Evolutionary conservation across 1,140 invertebrate species (phyloP).

Genomic region (Dinothrombium tinctorium): DNA sequence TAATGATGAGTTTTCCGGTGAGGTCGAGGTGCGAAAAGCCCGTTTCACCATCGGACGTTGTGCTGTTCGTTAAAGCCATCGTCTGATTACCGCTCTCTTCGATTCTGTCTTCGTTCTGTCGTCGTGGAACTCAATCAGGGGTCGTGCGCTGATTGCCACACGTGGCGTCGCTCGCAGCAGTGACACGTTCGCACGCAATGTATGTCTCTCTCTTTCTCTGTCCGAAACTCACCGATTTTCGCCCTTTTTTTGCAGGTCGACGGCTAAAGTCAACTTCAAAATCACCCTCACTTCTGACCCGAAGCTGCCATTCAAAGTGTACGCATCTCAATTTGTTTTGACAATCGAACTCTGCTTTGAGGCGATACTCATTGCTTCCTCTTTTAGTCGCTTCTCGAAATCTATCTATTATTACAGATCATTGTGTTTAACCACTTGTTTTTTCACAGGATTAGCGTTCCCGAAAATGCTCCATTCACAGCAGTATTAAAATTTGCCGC

Average conservation of each 20-base stretch:
- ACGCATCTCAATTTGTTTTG: slow-evolving; percentile 28
- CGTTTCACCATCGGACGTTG: too few relatives aligned
- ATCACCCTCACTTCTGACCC: slow-evolving; percentile 95
- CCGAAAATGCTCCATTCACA: slow-evolving; percentile 95
- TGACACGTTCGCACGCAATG: too few relatives aligned
- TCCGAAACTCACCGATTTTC: too few relatives aligned
- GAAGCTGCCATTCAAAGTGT: slow-evolving; percentile 96
- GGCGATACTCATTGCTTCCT: slow-evolving; percentile 1
- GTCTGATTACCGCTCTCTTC: too few relatives aligned
- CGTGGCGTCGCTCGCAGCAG: too few relatives aligned
- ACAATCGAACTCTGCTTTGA: neutral
- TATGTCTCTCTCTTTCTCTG: too few relatives aligned
- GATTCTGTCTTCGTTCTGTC: too few relatives aligned
- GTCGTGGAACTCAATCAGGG: too few relatives aligned
- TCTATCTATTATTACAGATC: neutral
- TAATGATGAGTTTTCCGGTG: slow-evolving; percentile 30
- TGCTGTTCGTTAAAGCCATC: too few relatives aligned
- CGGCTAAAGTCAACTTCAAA: slow-evolving; percentile 80
- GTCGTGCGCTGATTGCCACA: too few relatives aligned
- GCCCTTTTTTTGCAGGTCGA: too few relatives aligned
- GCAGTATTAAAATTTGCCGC: slow-evolving; percentile 96
- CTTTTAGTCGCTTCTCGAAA: neutral
- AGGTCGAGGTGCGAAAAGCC: slow-evolving; percentile 24
- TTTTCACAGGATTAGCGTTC: slow-evolving; percentile 57
- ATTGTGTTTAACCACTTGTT: neutral